Evolutionary conservation across 2,113 vertebrate genomes (phyloP), one percentile per base, ranked within the genome.

Genomic region (Galeopterus variegatus): DNA sequence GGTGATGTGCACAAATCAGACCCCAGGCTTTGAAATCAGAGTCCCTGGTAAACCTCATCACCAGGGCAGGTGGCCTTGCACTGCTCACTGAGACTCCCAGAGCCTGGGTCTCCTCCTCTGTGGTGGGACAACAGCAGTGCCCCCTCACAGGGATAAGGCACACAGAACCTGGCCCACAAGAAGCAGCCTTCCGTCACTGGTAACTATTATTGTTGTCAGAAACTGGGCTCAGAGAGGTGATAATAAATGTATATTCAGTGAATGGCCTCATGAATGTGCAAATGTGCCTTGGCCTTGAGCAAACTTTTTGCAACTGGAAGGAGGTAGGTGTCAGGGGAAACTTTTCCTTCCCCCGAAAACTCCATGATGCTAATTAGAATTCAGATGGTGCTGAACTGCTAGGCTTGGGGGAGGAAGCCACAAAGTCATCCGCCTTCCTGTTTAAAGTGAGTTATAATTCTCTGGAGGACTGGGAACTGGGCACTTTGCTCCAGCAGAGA

Each of bases 111-210:
- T 77, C 33, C 45, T 64, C 23, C 11, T 52, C 85, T 26, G 12
- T 1, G 0, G 18, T 1, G 2, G 31, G 70, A 14, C 67, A 26
- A 45, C 19, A 21, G 26, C 48, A 17, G 14, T 15, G 56, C 19
- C 50, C 11, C 26, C 48, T 45, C 67, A 7, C 5, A 23, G 50
- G 31, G 56, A 17, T 23, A 41, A 24, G 28, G n/a, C 24, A 4
- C 6, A 23, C 60, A 17, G 17, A 1, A 1, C 1, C 17, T 52
- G 84, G 10, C 52, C 8, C 19, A 15, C 5, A 10, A 15, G n/a
- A 18, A 24, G 3, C 14, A 6, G 18, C 58, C 11, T 0, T 1
- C 9, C 28, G 10, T 65, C 56, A 3, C 36, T 0, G 3, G 33
- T 24, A 17, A 17, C 88, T 17, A 1, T 26, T 11, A 4, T 0